Evolutionary conservation across 2,113 vertebrate species (phyloP).

Genomic region (Pelecanus crispus): DNA sequence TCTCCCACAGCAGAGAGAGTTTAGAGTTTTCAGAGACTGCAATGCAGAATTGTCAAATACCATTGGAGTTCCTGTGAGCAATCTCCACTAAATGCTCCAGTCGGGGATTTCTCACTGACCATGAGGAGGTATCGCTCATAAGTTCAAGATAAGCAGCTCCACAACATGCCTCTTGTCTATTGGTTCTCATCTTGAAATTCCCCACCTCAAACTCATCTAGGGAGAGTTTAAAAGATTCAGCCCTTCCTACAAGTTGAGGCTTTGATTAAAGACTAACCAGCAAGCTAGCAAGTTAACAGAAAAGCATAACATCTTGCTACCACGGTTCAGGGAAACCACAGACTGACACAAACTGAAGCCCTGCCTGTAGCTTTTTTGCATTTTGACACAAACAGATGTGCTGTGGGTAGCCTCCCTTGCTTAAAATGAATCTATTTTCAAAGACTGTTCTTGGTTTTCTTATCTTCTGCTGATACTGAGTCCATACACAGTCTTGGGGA

Average conservation of each 20-base stretch:
- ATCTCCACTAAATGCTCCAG: neutral
- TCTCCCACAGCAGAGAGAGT: neutral
- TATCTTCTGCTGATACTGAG: neutral
- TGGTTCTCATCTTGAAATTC: neutral
- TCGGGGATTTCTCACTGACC: neutral
- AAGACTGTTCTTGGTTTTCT: neutral
- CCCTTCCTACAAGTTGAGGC: neutral
- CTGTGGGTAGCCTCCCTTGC: neutral
- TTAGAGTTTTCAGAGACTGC: neutral
- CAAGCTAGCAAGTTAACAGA: neutral
- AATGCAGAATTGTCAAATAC: neutral
- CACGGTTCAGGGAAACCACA: neutral
- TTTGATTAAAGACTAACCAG: neutral
- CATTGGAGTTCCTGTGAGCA: neutral
- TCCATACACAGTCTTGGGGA: too few species aligned
- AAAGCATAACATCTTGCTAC: neutral
- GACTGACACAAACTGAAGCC: neutral
- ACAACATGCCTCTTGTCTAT: neutral
- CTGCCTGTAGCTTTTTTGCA: neutral
- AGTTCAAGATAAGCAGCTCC: neutral
- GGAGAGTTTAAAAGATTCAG: neutral
- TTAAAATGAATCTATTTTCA: neutral
- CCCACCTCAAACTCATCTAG: neutral
- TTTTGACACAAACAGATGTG: neutral
- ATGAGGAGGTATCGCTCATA: fast-evolving